Conservation (phyloP, 35 echinoderm and acorn worm species). For the Patiria miniata region DNA sequence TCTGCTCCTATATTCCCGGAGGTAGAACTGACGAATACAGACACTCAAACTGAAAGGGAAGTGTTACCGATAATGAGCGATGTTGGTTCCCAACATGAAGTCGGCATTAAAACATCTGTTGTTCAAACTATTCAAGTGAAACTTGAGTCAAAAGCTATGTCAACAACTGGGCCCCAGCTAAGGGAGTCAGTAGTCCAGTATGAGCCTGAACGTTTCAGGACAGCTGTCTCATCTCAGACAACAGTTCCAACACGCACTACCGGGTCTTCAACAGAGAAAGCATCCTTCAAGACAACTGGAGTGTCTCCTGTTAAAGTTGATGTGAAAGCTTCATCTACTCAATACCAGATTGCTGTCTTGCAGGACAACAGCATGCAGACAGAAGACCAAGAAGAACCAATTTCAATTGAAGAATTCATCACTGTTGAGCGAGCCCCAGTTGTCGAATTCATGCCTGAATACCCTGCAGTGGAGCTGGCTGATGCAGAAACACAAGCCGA, state of each 20-base stretch:
- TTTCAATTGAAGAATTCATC: neutral
- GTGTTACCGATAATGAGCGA: neutral
- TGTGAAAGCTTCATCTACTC: neutral
- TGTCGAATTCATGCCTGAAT: neutral
- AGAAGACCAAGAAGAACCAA: neutral
- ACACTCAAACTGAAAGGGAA: neutral
- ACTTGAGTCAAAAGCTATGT: neutral
- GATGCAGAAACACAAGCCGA: slow-evolving; percentile 7
- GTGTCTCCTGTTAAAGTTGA: slow-evolving; percentile 5
- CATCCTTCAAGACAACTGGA: neutral
- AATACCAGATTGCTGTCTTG: neutral
- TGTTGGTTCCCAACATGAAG: no score
- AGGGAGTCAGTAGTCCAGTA: neutral
- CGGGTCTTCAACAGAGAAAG: neutral
- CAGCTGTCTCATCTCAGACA: slow-evolving; percentile 1
- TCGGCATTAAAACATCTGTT: neutral
- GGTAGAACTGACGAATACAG: no score
- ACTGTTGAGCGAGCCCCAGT: neutral
- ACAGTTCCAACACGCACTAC: neutral
- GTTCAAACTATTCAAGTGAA: neutral
- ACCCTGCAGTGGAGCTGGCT: neutral
- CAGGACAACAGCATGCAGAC: slow-evolving; percentile 20
- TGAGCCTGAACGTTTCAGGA: neutral
- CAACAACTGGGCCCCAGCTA: neutral
- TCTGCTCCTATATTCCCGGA: no score